Evolutionary conservation across 2,797 vertebrate genomes (phyloP).

Genomic region (Eulemur mongoz): DNA sequence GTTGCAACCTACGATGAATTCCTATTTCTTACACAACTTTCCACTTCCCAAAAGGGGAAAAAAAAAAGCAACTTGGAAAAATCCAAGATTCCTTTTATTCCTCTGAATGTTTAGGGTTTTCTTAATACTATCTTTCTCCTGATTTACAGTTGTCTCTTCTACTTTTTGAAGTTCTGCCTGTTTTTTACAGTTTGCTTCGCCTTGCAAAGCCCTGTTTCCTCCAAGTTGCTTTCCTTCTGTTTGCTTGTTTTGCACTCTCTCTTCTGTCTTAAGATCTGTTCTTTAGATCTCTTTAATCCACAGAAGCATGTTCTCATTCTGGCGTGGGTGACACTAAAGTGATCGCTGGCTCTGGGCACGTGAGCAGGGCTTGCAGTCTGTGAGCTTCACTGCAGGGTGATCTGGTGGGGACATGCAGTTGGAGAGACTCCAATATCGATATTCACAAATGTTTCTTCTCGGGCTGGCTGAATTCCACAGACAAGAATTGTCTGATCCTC

Average conservation of each 20-base stretch:
- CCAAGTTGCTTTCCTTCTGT: not conserved
- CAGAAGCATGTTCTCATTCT: not conserved
- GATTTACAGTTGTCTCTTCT: not conserved
- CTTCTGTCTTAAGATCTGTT: not conserved
- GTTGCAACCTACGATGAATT: not conserved
- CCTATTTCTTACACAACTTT: not conserved
- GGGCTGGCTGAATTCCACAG: not conserved
- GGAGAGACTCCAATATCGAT: not conserved
- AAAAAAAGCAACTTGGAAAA: not conserved
- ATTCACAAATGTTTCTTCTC: not conserved
- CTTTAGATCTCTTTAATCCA: not conserved
- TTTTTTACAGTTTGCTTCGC: not conserved
- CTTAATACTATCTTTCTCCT: not conserved
- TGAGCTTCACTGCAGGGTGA: not conserved
- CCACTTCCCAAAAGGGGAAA: not conserved
- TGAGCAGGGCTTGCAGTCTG: not conserved
- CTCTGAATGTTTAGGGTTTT: not conserved
- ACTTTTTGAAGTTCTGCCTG: not conserved
- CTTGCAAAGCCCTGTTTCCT: not conserved
- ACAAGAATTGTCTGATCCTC: not conserved
- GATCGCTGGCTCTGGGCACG: not conserved
- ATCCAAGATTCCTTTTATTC: not conserved
- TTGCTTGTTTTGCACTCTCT: not conserved
- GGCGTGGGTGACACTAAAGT: not conserved
- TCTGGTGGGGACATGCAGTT: not conserved